These are phyloP conservation scores for Ceriagrion tenellum DNA, from an alignment of 2,888 invertebrate genomes.

Conservation along the genomic window DNA sequence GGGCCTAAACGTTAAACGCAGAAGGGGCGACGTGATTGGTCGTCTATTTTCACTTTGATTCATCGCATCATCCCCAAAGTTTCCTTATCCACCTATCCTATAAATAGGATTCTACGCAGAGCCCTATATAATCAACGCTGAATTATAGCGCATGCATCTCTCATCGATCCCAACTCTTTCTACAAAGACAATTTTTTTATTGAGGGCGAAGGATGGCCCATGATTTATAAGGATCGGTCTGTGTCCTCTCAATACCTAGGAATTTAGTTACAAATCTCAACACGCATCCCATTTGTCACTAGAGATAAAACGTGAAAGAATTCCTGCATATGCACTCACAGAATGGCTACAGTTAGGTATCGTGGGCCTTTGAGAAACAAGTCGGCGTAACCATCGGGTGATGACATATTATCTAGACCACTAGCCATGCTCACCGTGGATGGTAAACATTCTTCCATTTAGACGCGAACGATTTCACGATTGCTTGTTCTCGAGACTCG, in stretches of 20 bases:
- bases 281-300: neutral
- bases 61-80: neutral
- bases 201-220: neutral
- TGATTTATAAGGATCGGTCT: neutral
- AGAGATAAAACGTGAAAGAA: neutral
- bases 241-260: neutral
- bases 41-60: neutral
- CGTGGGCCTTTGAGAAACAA: too few species aligned
- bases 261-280: neutral
- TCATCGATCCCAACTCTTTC: neutral
- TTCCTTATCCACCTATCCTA: neutral
- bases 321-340: too few species aligned
- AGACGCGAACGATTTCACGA: too few species aligned
- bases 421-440: too few species aligned
- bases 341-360: too few species aligned
- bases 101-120: neutral
- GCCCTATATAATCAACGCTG: neutral
- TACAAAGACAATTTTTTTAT: neutral
- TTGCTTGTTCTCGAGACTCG: too few species aligned
- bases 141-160: neutral
- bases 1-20: neutral
- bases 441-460: too few species aligned
- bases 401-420: too few species aligned
- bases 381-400: too few species aligned
- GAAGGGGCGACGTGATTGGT: neutral